These are phyloP conservation scores for Drosophila lacteicornis DNA, from an alignment of 1,140 invertebrate species.

Conservation along the genomic window DNA sequence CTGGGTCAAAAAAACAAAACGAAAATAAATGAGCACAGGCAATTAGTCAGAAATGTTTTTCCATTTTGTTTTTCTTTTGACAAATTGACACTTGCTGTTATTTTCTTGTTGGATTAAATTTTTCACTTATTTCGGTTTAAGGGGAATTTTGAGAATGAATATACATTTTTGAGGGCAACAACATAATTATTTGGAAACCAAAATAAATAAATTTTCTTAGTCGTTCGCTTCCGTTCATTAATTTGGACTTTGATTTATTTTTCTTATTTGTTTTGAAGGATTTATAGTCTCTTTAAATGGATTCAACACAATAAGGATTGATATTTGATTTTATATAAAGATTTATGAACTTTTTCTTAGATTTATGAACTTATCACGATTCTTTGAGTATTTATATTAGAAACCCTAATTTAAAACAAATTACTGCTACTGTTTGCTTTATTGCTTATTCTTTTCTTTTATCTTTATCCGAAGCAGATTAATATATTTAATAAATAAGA, in stretches of 20 bases:
- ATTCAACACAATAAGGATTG: neutral
- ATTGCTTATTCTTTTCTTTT: no score
- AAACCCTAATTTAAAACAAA: neutral
- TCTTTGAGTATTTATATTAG: neutral
- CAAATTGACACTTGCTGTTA: constrained; percentile 15
- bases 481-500: no score
- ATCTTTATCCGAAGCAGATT: no score
- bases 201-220: neutral
- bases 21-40: constrained; percentile 17
- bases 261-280: neutral
- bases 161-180: neutral
- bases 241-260: neutral
- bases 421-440: no score
- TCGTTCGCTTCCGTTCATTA: neutral
- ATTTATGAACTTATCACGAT: neutral
- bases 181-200: neutral
- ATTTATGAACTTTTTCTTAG: neutral
- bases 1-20: constrained; percentile 3
- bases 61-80: constrained; percentile 2
- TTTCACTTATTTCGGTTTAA: constrained; percentile 5
- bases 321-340: no score
- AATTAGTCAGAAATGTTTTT: constrained; percentile 13
- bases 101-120: constrained; percentile 8
- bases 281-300: neutral
- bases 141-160: neutral